Evolutionary conservation across 2,797 vertebrate genomes (phyloP).

Genomic region (Silurus lanzhouensis): DNA sequence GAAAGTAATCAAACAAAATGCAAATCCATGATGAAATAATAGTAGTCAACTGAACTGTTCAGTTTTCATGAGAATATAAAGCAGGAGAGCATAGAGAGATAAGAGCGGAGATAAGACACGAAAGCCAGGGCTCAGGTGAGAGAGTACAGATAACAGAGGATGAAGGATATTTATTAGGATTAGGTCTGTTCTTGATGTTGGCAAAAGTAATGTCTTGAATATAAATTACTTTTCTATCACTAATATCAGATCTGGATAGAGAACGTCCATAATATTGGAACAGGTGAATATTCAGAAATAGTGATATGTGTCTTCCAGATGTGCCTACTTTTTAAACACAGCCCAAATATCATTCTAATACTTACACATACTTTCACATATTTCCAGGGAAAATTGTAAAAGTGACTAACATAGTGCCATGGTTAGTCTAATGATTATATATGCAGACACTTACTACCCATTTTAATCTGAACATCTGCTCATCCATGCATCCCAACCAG

Average conservation of each 20-base stretch:
- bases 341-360: neutral
- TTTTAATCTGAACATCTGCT: neutral
- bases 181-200: slow-evolving; percentile 18
- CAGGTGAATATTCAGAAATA: too few species aligned
- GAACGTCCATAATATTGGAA: neutral
- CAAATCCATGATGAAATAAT: neutral
- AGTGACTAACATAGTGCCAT: neutral
- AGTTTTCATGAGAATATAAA: slow-evolving; percentile 21
- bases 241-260: slow-evolving; percentile 3
- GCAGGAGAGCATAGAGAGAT: neutral
- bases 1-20: neutral
- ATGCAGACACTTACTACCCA: neutral
- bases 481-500: neutral
- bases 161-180: slow-evolving; percentile 33
- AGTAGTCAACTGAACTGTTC: neutral
- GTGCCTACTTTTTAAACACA: neutral
- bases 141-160: slow-evolving; percentile 16
- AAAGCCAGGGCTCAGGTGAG: slow-evolving; percentile 7
- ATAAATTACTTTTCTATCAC: slow-evolving; percentile 20
- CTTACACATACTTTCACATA: neutral
- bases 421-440: neutral
- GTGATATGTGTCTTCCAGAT: neutral
- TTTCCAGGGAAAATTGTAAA: neutral
- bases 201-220: slow-evolving; percentile 23
- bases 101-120: slow-evolving; percentile 4